Conservation (phyloP, 2,888 invertebrate species). For the Chrysomela aeneicollis region DNA sequence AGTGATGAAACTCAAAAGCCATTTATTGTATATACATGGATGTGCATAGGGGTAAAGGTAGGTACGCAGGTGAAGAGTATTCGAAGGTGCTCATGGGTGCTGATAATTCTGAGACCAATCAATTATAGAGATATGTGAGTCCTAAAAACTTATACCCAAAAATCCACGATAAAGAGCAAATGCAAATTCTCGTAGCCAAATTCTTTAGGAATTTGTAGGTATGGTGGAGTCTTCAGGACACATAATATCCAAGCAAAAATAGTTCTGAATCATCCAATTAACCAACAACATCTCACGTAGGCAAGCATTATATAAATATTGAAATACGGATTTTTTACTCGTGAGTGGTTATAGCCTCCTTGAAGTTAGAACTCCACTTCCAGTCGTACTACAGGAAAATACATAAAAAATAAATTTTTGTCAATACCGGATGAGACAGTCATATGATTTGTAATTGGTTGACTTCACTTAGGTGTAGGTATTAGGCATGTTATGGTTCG, state of each 20-base stretch:
- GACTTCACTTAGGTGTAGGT: constrained; percentile 9
- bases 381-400: constrained; percentile 80
- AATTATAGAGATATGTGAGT: constrained; percentile 50
- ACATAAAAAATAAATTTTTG: constrained; percentile 55
- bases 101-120: constrained; percentile 55
- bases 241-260: constrained; percentile 41
- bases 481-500: background rate
- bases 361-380: constrained; percentile 97
- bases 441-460: constrained; percentile 12
- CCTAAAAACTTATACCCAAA: constrained; percentile 24
- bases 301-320: constrained; percentile 57
- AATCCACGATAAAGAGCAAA: constrained; percentile 43
- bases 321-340: constrained; percentile 73
- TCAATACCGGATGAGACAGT: constrained; percentile 27
- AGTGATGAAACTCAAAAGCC: constrained; percentile 25
- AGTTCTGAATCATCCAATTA: constrained; percentile 58
- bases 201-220: background rate
- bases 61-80: constrained; percentile 10
- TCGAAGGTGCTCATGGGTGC: constrained; percentile 44
- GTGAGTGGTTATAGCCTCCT: constrained; percentile 91
- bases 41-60: constrained; percentile 37
- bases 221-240: constrained; percentile 22
- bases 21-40: constrained; percentile 30
- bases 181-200: background rate
- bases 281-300: constrained; percentile 54